Evolutionary conservation across 2,797 vertebrate species (phyloP), one percentile per base, ranked within the genome.

Genomic region (Bucorvus abyssinicus): DNA sequence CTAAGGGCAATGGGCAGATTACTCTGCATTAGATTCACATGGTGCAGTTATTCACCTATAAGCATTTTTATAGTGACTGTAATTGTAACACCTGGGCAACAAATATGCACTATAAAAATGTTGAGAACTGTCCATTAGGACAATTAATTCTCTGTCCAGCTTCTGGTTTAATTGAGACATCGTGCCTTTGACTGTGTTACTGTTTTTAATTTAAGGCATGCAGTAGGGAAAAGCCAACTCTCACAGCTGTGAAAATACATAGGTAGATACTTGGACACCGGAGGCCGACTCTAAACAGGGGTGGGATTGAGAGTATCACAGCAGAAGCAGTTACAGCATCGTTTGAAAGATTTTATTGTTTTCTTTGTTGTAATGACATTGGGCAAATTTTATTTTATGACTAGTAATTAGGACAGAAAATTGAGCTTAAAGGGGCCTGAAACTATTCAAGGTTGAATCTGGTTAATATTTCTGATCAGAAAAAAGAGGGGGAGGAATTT

Each of bases 391-490:
- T 89, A 59, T 78, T 76, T 81, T 34, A 7, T 71, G 21, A n/a
- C 30, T 80, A 20, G 49, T 21, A 89, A 80, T 90, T 87, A 47
- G 12, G 36, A 77, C 49, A 94, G 44, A 90, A 85, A 94, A 75
- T 42, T 87, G 45, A 93, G 78, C 75, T 93, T 92, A 84, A 80
- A 80, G 53, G 27, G 45, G 24, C 23, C 53, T 91, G 57, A 93
- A 90, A 93, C 26, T 68, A 85, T 92, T 83, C 79, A 89, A 89
- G 81, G 90, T 89, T 95, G 92, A 92, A 95, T 94, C 93, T 92
- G 71, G 88, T 85, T 96, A 96, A 95, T 91, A 87, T 84, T 91
- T 94, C 57, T 87, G 78, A 89, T 87, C 87, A 87, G 90, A 94
- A 85, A 18, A 94, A 95, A 68, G 30, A 3, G 4, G 4, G 40